phyloP scores from a whole-genome alignment of 92 coral and sea anemone genomes.

The Epizoanthus illoricatus region DNA sequence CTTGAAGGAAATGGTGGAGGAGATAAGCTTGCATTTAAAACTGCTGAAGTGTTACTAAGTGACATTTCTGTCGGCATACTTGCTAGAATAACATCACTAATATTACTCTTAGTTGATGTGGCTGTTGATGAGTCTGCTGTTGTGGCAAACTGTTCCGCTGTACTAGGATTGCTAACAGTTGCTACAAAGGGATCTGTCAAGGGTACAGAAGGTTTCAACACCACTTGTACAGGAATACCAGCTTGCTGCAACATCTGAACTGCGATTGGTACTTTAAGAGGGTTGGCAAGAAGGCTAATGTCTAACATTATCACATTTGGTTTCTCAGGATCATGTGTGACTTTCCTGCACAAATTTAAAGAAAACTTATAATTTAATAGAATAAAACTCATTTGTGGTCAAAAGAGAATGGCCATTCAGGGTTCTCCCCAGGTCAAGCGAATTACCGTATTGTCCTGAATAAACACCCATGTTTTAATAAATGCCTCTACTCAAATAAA shows the following conservation, averaged over 20 bases:
- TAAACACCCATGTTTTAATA: no score
- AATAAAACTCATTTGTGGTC: no score
- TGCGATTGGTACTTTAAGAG: conserved; percentile 16
- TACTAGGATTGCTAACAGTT: background rate
- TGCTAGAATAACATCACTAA: no score
- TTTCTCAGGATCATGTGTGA: background rate
- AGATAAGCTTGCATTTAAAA: background rate
- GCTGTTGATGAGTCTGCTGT: background rate
- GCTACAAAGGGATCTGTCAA: background rate
- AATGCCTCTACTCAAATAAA: no score
- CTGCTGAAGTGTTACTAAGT: background rate
- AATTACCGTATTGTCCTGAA: no score
- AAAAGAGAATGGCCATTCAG: no score
- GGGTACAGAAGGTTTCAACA: background rate
- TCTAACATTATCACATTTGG: conserved; percentile 16
- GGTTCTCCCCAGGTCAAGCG: no score
- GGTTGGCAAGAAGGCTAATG: conserved; percentile 15
- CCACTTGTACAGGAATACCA: background rate
- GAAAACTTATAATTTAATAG: background rate
- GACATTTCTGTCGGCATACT: no score
- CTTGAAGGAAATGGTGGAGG: background rate
- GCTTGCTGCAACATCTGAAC: conserved; percentile 6
- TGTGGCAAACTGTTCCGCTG: background rate
- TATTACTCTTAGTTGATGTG: no score
- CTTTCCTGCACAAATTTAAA: background rate